A percentile compares a stretch with the other conserved stretches of the same genome.
Evolutionary conservation across 2,888 invertebrate species (phyloP).

Genomic region (Synergus umbraculus): DNA sequence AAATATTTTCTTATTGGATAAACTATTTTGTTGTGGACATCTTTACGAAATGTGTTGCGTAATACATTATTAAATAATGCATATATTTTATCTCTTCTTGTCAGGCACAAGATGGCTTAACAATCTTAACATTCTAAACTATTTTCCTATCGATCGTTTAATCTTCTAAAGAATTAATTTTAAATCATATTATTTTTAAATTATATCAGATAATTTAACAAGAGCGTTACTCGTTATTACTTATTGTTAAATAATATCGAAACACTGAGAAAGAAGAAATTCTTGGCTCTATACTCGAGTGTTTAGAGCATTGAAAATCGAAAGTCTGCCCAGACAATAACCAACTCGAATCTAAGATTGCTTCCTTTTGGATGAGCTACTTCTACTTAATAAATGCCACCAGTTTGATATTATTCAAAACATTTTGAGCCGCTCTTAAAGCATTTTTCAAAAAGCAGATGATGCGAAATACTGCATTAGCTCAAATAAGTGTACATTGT

Average conservation of each 20-base stretch:
- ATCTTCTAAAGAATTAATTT: neutral
- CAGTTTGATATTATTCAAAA: constrained; percentile 25
- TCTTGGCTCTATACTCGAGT: constrained; percentile 18
- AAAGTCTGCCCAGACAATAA: constrained; percentile 41
- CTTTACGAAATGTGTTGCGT: constrained; percentile 17
- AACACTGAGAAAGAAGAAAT: constrained; percentile 5
- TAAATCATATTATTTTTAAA: neutral
- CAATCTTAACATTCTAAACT: neutral
- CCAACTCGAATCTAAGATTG: constrained; percentile 12
- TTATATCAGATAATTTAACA: neutral
- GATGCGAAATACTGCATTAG: constrained; percentile 26
- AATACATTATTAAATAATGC: neutral
- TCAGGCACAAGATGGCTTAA: constrained; percentile 32
- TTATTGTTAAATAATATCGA: neutral
- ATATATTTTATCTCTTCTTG: constrained; percentile 34
- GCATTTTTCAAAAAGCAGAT: constrained; percentile 5
- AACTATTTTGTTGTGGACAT: constrained; percentile 21
- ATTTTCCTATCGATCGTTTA: constrained; percentile 31
- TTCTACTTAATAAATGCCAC: neutral
- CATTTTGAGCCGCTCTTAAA: constrained; percentile 23
- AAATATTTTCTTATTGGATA: constrained; percentile 33
- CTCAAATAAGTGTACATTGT: constrained; percentile 16
- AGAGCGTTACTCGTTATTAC: neutral
- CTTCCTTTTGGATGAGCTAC: constrained; percentile 28
- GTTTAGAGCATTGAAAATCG: constrained; percentile 23